phyloP scores from a whole-genome alignment of 2,113 vertebrate genomes.

The Todiramphus saurophagus region DNA sequence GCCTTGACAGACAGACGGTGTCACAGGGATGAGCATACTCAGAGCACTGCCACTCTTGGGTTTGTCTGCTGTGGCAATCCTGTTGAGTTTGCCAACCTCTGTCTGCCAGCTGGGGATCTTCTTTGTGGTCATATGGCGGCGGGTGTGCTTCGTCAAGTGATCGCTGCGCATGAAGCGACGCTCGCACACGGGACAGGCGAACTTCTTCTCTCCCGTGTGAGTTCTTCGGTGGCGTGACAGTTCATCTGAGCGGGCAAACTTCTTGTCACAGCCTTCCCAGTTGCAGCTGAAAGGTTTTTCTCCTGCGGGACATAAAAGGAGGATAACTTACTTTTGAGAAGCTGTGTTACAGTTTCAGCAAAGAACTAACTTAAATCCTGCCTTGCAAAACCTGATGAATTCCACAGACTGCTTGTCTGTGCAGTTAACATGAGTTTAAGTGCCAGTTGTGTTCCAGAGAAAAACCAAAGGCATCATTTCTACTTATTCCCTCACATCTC shows the following conservation, averaged over 20 bases:
- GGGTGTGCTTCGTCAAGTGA: slow-evolving; percentile 94
- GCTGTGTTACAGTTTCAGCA: neutral
- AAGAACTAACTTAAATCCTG: neutral
- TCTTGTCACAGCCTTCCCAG: slow-evolving; percentile 96
- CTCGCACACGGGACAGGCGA: slow-evolving; percentile 89
- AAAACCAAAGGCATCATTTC: rapidly evolving
- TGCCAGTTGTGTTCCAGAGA: neutral
- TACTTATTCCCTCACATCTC: neutral
- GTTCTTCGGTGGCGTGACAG: slow-evolving; percentile 94
- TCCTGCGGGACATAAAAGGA: slow-evolving; percentile 72
- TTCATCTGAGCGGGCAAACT: slow-evolving; percentile 95
- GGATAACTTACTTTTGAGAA: neutral
- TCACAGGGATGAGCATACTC: slow-evolving; percentile 70
- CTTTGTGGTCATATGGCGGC: slow-evolving; percentile 88
- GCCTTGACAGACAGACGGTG: slow-evolving; percentile 1
- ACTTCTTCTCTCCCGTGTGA: slow-evolving; percentile 97
- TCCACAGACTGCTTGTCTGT: neutral
- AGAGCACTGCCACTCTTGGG: slow-evolving; percentile 62
- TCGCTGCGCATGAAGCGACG: slow-evolving; percentile 98
- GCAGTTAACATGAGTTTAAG: neutral
- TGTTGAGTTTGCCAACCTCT: slow-evolving; percentile 81
- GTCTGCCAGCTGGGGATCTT: slow-evolving; percentile 85
- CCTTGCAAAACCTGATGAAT: neutral
- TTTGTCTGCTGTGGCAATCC: slow-evolving; percentile 64
- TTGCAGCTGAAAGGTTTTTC: slow-evolving; percentile 97